Conservation (phyloP, 2,797 vertebrate species). For the Phataginus tetradactyla region DNA sequence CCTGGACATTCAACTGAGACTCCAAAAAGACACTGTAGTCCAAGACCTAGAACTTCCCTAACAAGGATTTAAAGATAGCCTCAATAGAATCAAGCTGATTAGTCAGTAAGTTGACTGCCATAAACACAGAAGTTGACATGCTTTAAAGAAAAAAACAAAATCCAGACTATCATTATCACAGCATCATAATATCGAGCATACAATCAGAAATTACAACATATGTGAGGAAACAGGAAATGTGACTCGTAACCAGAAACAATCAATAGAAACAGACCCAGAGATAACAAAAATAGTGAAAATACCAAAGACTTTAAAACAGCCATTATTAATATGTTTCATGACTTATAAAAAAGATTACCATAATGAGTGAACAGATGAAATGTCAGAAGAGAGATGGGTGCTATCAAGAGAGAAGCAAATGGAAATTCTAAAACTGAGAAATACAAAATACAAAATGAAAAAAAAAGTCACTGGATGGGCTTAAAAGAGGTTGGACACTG, state of each 20-base stretch:
- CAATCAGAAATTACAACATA: background rate
- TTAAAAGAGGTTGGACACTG: background rate
- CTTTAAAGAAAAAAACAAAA: slow-evolving; percentile 19
- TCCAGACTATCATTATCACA: background rate
- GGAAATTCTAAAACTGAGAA: slow-evolving; percentile 34
- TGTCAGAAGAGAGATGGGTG: background rate
- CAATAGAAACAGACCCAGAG: slow-evolving; percentile 18
- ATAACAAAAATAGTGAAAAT: background rate
- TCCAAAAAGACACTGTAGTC: background rate
- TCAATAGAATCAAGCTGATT: background rate
- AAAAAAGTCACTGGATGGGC: background rate
- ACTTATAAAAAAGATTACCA: background rate
- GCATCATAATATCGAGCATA: background rate
- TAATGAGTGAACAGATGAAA: background rate
- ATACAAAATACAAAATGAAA: background rate
- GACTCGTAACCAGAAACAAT: background rate
- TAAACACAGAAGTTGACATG: background rate
- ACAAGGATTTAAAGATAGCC: background rate
- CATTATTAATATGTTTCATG: background rate
- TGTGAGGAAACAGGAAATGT: background rate
- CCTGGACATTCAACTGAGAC: background rate
- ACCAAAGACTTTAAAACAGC: slow-evolving; percentile 8
- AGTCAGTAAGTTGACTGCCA: background rate
- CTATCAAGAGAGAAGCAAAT: background rate
- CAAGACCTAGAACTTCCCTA: background rate